Conservation (phyloP, 1,140 invertebrate genomes). For the Chlorops oryzae region DNA sequence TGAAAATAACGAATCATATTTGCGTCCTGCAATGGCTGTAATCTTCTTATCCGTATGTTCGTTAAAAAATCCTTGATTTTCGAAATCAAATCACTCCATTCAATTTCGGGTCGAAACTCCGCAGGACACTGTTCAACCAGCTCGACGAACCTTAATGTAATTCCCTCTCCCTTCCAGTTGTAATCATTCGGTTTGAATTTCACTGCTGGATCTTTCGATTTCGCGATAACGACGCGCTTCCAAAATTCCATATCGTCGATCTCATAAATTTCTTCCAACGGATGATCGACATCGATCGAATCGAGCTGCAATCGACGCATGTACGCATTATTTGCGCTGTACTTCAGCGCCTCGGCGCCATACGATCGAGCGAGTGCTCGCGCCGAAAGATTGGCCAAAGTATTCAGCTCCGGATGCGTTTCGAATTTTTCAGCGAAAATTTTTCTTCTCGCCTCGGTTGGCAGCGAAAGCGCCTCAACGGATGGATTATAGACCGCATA, state of each 20-base stretch:
- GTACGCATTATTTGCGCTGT: constrained; percentile 16
- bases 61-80: constrained; percentile 19
- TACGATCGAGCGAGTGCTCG: constrained; percentile 22
- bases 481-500: constrained; percentile 28
- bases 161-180: constrained; percentile 29
- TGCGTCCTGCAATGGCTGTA: constrained; percentile 24
- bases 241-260: constrained; percentile 26
- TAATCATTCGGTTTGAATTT: constrained; percentile 21
- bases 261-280: constrained; percentile 28
- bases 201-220: constrained; percentile 17
- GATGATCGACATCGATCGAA: constrained; percentile 26
- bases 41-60: constrained; percentile 23
- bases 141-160: constrained; percentile 38
- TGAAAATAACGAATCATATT: constrained; percentile 16
- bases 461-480: constrained; percentile 5
- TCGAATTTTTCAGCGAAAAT: constrained; percentile 28
- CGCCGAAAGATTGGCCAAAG: constrained; percentile 26
- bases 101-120: constrained; percentile 23
- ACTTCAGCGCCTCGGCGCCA: constrained; percentile 6
- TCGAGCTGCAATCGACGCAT: constrained; percentile 30
- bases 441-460: constrained; percentile 22
- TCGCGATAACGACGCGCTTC: constrained; percentile 33
- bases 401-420: constrained; percentile 21
- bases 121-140: constrained; percentile 32
- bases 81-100: constrained; percentile 24